Percentiles rank a stretch among this genome's conserved stretches.
Evolutionary conservation across 1,140 invertebrate species (phyloP).

Genomic region (Microvelia longipes): DNA sequence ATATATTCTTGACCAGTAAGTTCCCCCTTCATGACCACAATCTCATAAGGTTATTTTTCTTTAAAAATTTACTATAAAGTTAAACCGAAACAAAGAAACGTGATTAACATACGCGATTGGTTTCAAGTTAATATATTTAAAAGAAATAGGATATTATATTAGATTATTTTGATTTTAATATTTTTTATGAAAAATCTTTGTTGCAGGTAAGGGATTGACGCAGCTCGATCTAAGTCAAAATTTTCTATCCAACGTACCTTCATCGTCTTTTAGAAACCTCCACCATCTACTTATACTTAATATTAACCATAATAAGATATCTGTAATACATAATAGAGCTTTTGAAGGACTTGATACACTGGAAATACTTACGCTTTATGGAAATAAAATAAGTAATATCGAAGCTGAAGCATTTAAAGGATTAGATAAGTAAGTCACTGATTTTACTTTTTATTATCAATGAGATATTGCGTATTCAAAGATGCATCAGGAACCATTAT

Average conservation of each 20-base stretch:
- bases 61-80: too few relatives aligned
- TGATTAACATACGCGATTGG: too few relatives aligned
- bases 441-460: too few relatives aligned
- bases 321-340: slow-evolving; percentile 52
- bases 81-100: too few relatives aligned
- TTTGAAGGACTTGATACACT: slow-evolving; percentile 71
- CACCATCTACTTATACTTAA: slow-evolving; percentile 71
- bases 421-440: slow-evolving; percentile 55
- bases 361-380: slow-evolving; percentile 73
- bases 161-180: too few relatives aligned
- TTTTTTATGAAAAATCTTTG: too few relatives aligned
- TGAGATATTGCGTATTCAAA: background rate
- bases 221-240: slow-evolving; percentile 72
- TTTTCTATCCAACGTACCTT: slow-evolving; percentile 56
- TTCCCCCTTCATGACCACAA: too few relatives aligned
- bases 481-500: background rate
- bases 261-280: slow-evolving; percentile 56
- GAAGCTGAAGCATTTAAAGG: slow-evolving; percentile 68
- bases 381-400: slow-evolving; percentile 63
- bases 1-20: too few relatives aligned
- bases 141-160: too few relatives aligned
- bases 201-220: slow-evolving; percentile 67
- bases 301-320: slow-evolving; percentile 76
- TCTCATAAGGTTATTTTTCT: too few relatives aligned
- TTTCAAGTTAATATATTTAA: too few relatives aligned